Percentiles rank a stretch among this genome's conserved stretches.
phyloP scores from a whole-genome alignment of 23 tunicate genomes.

The Pegea sp. region DNA sequence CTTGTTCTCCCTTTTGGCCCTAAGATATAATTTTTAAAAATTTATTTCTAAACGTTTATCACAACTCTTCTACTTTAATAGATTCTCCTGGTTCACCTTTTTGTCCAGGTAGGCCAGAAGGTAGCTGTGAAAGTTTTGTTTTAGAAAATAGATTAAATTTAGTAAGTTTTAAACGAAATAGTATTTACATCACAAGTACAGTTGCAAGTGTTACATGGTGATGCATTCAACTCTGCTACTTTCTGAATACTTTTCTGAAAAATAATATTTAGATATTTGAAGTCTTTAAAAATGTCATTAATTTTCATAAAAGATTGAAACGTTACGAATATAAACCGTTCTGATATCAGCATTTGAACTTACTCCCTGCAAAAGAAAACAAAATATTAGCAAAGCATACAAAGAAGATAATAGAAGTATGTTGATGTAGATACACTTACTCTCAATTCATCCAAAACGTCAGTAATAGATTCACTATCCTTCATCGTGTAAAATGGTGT shows the following conservation, averaged over 20 bases:
- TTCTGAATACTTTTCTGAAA: too few relatives aligned
- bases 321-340: too few relatives aligned
- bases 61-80: constrained; percentile 6
- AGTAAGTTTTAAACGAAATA: neutral
- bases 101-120: constrained; percentile 16
- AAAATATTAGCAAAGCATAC: too few relatives aligned
- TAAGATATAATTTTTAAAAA: neutral
- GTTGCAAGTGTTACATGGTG: constrained; percentile 44
- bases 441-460: constrained; percentile 23
- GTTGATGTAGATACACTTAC: too few relatives aligned
- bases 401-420: too few relatives aligned
- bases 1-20: constrained; percentile 13
- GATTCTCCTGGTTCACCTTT: constrained; percentile 14
- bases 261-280: too few relatives aligned
- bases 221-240: neutral
- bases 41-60: neutral
- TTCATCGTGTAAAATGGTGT: constrained; percentile 40
- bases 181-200: constrained; percentile 54
- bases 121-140: constrained; percentile 12
- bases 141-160: neutral
- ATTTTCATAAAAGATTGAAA: too few relatives aligned
- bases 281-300: too few relatives aligned
- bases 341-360: too few relatives aligned
- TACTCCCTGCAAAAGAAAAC: too few relatives aligned
- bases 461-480: constrained; percentile 10